phyloP scores from a whole-genome alignment of 2,113 vertebrate genomes.

The Prinia subflava region DNA sequence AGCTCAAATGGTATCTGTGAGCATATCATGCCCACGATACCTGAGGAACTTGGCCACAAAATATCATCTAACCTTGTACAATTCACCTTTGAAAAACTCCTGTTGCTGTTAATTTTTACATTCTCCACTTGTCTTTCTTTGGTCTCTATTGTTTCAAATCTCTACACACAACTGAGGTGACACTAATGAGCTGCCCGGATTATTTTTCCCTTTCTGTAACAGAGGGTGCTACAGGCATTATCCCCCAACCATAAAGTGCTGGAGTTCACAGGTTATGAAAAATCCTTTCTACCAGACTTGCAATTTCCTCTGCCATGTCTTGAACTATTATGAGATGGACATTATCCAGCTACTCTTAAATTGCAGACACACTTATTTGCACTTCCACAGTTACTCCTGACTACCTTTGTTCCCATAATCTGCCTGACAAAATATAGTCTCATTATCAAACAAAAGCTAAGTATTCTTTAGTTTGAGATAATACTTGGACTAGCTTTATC shows the following conservation, averaged over 20 bases:
- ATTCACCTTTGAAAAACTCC: neutral
- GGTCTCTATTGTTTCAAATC: neutral
- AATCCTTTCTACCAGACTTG: neutral
- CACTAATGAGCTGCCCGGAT: neutral
- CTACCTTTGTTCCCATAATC: neutral
- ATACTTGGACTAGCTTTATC: neutral
- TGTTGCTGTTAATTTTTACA: neutral
- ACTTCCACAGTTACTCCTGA: neutral
- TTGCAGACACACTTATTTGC: neutral
- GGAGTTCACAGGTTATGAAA: constrained; percentile 3
- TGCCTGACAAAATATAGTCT: neutral
- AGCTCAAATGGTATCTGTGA: no score
- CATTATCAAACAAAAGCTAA: neutral
- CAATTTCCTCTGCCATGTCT: constrained; percentile 14
- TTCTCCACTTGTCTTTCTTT: neutral
- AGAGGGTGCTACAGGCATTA: neutral
- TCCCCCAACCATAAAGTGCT: neutral
- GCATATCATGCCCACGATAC: no score
- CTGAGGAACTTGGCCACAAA: no score
- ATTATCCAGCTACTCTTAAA: neutral
- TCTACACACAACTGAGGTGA: neutral
- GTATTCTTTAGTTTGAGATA: neutral
- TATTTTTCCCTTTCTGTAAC: neutral
- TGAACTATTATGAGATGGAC: neutral
- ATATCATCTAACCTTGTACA: neutral